Evolutionary conservation across 2,797 vertebrate genomes (phyloP).

Genomic region (Centropyge bicolor): DNA sequence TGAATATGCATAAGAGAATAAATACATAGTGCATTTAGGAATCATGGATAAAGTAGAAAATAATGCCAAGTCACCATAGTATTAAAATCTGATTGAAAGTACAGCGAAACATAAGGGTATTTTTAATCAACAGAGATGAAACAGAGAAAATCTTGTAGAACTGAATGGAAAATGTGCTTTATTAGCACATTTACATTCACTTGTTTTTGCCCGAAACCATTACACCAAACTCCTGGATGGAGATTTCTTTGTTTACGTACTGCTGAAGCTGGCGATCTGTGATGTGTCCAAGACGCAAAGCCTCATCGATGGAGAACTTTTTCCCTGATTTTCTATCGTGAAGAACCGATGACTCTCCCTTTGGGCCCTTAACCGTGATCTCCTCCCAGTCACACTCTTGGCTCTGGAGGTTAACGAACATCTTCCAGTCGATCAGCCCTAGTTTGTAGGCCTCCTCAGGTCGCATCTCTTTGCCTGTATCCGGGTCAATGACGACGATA

Average conservation of each 20-base stretch:
- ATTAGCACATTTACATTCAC: conserved; percentile 43
- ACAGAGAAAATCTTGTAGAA: conserved; percentile 24
- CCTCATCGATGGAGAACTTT: conserved; percentile 96
- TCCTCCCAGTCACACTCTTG: conserved; percentile 99
- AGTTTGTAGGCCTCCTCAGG: conserved; percentile 94
- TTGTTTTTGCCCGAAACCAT: conserved; percentile 91
- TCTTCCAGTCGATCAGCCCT: conserved; percentile 97
- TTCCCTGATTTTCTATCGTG: conserved; percentile 95
- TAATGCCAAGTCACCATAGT: conserved; percentile 51
- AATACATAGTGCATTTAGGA: conserved; percentile 64
- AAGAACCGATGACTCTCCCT: conserved; percentile 93
- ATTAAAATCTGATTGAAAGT: conserved; percentile 34
- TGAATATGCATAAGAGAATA: conserved; percentile 59
- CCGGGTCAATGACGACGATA: conserved; percentile 97
- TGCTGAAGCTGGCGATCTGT: conserved; percentile 89
- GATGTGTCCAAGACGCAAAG: conserved; percentile 89
- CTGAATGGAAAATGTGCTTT: conserved; percentile 16
- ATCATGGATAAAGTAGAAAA: conserved; percentile 34
- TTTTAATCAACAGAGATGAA: conserved; percentile 22
- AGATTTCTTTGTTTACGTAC: conserved; percentile 95
- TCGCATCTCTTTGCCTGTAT: conserved; percentile 94
- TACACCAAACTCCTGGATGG: conserved; percentile 95
- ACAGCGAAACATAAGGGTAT: conserved; percentile 26
- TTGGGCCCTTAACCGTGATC: conserved; percentile 93
- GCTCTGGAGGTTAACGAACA: conserved; percentile 95